Conservation (phyloP, 2,797 vertebrate species). For the Anabas testudineus region DNA sequence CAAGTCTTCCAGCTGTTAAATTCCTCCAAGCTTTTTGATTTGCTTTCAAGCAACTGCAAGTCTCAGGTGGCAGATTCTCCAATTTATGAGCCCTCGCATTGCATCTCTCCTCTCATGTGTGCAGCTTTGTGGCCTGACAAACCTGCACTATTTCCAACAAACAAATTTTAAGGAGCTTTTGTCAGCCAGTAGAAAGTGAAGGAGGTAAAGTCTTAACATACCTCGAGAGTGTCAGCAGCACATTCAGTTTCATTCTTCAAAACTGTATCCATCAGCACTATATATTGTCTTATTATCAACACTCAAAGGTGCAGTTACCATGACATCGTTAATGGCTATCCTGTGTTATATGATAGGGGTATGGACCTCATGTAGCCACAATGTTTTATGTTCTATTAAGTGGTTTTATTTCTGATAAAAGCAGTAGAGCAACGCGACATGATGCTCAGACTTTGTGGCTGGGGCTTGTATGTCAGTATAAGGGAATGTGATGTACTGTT, state of each 20-base stretch:
- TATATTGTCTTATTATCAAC: conserved; percentile 73
- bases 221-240: conserved; percentile 57
- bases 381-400: conserved; percentile 71
- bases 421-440: conserved; percentile 58
- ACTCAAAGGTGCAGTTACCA: conserved; percentile 68
- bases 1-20: conserved; percentile 79
- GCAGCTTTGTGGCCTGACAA: conserved; percentile 65
- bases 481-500: conserved; percentile 72
- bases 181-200: conserved; percentile 42
- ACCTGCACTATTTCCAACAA: conserved; percentile 57
- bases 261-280: conserved; percentile 66
- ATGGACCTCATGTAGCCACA: conserved; percentile 76
- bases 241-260: conserved; percentile 51
- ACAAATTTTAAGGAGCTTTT: conserved; percentile 62
- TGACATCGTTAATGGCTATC: conserved; percentile 66
- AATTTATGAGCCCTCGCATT: conserved; percentile 70
- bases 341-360: conserved; percentile 71
- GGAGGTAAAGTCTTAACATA: conserved; percentile 48
- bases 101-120: conserved; percentile 58
- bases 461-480: conserved; percentile 61
- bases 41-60: conserved; percentile 73
- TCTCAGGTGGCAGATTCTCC: conserved; percentile 81
- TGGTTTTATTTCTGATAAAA: conserved; percentile 66
- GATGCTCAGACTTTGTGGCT: conserved; percentile 62
- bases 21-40: conserved; percentile 75